Base-by-base conservation (phyloP, 2,113 vertebrate genomes). In the Falcunculus frontatus region DNA sequence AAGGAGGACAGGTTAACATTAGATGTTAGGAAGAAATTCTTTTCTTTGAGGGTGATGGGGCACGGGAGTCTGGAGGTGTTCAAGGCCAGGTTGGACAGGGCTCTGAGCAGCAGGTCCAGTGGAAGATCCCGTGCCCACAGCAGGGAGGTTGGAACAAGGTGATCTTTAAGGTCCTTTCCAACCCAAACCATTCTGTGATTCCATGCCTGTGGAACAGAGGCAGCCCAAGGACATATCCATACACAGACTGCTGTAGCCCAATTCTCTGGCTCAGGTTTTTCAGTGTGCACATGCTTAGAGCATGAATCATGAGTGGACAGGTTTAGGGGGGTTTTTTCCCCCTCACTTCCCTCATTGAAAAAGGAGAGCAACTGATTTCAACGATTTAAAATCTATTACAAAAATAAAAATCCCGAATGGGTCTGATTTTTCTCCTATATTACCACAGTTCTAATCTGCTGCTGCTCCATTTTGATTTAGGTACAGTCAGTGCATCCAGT, bases 291-390 rank as follows among this genome's bases (percentile, higher is more conserved):
- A 5, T 10, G 7, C 29, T 73, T 68, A 10, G 0, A 65, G 41
- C n/a, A 32, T 16, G 42, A 85, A 65, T 32, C 37, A 37, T 10
- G 26, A 17, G 42, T 8, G 5, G 32, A 33, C 62, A 47, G 14
- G 4, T 55, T 55, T 32, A 65, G 13, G 27, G 27, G 4, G 1
- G 42, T 0, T 20, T 53, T 73, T 62, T 5, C 1, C 6, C 16
- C 29, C 26, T 9, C 17, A 1, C 17, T 70, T 64, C 52, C 13
- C 41, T 65, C 9, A 14, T 4, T n/a, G 10, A 47, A 74, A 74
- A 90, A 60, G 21, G 32, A 79, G 30, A 68, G 16, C 44, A 80
- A 69, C 33, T 21, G 59, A 46, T 81, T 73, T 69, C 17, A 57
- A 0, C 63, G 4, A 67, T 55, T 37, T 69, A 39, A 75, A 63